Evolutionary conservation across 2,113 vertebrate genomes (phyloP), one percentile per base, ranked within the genome.

Genomic region (Camarhynchus parvulus): DNA sequence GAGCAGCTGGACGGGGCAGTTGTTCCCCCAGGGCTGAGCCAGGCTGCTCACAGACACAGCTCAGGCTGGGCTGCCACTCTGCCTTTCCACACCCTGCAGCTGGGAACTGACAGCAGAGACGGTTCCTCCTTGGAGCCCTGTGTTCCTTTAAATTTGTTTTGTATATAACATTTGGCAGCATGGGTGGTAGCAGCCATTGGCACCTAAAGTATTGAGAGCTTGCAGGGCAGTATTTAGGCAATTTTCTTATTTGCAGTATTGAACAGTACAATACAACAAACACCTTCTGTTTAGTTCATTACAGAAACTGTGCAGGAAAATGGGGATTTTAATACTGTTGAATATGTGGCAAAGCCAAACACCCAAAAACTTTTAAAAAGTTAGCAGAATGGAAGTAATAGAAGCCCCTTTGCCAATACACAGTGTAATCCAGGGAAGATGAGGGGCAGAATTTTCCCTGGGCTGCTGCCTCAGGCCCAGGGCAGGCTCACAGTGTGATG

Each of bases 11-110:
- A 1, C 25, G 46, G 15, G 56, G 39, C 28, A 27, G 3, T 10
- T 39, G 7, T 3, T 55, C 28, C 2, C 15, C 0, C 5, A 13
- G 13, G 28, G 25, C 21, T 27, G 11, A 14, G 7, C 24, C 20
- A 3, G 11, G 3, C 0, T 12, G 37, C 10, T 15, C 35, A n/a
- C 44, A 37, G 12, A 8, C 15, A 37, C 18, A 14, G 8, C 30
- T 69, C 33, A 7, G 33, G 2, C 1, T 25, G 28, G 52, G 47
- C 77, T 25, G n/a, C 31, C 19, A 9, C 13, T 5, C 23, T 35
- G 66, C 76, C 39, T 68, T 30, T 8, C 49, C 27, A 30, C 27
- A 37, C 28, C 2, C 27, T 18, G 50, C 56, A 62, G 64, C 69
- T 74, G 55, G 70, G 86, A 53, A 5, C 42, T 13, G 42, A 24